Percentiles rank a stretch among this genome's conserved stretches.
Evolutionary conservation across 37 sponge, comb jelly and placozoan genomes (phyloP).

Genomic region (Hormiphora californensis): DNA sequence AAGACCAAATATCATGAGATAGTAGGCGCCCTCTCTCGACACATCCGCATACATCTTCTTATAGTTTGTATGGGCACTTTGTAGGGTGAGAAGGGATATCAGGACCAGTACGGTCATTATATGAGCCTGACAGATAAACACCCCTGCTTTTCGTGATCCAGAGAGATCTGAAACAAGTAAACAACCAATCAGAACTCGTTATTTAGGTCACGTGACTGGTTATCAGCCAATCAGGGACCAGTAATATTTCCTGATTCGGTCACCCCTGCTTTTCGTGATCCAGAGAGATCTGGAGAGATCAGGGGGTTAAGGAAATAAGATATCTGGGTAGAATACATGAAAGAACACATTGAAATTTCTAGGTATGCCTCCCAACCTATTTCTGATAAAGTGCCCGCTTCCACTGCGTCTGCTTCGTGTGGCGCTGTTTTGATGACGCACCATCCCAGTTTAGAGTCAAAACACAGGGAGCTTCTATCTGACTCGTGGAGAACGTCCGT

Average conservation of each 20-base stretch:
- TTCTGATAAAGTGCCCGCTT: too few relatives aligned
- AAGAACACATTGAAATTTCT: too few relatives aligned
- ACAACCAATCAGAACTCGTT: too few relatives aligned
- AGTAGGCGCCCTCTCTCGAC: conserved; percentile 9
- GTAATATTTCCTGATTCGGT: too few relatives aligned
- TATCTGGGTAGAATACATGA: too few relatives aligned
- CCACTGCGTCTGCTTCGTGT: too few relatives aligned
- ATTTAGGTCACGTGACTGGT: too few relatives aligned
- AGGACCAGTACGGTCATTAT: conserved; percentile 11
- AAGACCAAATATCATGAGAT: background rate
- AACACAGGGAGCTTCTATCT: background rate
- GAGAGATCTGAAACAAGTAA: conserved; percentile 31
- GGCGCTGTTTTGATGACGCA: background rate
- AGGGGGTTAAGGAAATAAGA: too few relatives aligned
- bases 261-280: background rate
- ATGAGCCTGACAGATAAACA: conserved; percentile 42
- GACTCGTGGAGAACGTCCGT: background rate
- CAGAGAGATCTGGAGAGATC: conserved; percentile 13
- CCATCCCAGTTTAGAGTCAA: conserved; percentile 25
- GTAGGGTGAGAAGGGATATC: background rate
- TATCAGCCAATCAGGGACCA: too few relatives aligned
- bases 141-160: background rate
- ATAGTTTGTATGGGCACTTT: conserved; percentile 20
- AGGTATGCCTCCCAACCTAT: too few relatives aligned
- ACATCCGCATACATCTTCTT: background rate